Conservation (phyloP, 2,113 vertebrate genomes). For the Protobothrops flavoviridis region DNA sequence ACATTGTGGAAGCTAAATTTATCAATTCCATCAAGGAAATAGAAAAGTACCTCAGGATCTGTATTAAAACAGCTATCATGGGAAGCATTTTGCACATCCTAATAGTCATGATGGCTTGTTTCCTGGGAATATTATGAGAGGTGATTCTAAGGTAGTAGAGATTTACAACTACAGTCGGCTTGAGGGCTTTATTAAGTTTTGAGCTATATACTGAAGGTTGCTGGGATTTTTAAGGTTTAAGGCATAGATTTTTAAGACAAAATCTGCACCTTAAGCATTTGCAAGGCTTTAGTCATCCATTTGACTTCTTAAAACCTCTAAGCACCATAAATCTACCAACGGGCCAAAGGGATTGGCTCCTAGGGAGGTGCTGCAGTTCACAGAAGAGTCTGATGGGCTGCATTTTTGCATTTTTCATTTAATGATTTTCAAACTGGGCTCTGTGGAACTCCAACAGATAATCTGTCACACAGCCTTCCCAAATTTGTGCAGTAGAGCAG, state of each 20-base stretch:
- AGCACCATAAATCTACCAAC: not conserved
- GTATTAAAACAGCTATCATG: not conserved
- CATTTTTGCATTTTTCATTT: not conserved
- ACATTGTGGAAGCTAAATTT: not conserved
- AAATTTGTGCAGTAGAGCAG: not conserved
- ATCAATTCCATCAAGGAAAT: not conserved
- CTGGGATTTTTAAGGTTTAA: not conserved
- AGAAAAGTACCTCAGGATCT: not conserved
- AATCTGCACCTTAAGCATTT: not conserved
- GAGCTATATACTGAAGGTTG: not conserved
- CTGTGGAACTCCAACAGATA: not conserved
- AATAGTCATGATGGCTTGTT: not conserved
- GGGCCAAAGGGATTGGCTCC: not conserved
- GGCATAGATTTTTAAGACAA: not conserved
- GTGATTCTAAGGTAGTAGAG: not conserved
- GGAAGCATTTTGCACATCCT: not conserved
- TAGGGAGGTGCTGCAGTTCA: not conserved
- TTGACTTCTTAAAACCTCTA: not conserved
- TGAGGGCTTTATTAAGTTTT: not conserved
- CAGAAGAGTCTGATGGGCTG: not conserved
- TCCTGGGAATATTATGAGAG: not conserved
- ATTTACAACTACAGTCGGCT: not conserved
- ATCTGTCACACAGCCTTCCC: not conserved
- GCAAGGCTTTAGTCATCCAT: not conserved
- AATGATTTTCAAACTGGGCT: not conserved